Percentiles rank a stretch among this genome's conserved stretches.
Conservation (phyloP, 64 coral and sea anemone genomes). For the Dendrophyllia cribrosa region DNA sequence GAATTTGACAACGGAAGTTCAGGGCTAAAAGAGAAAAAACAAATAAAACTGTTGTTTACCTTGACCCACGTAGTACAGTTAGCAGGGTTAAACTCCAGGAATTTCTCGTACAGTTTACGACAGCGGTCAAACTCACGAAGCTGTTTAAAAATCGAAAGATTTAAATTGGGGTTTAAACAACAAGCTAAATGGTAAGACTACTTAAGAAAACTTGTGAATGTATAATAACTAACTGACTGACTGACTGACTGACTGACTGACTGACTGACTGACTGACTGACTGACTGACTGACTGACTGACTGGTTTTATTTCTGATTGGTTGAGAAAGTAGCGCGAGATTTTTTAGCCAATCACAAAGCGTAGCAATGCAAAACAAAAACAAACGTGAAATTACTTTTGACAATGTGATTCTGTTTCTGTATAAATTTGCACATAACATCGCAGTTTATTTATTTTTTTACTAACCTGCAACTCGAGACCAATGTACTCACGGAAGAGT, state of each 20-base stretch:
- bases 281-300: not conserved
- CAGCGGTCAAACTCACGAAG: slow-evolving; percentile 98
- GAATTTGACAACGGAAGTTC: too few species aligned
- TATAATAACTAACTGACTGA: not conserved
- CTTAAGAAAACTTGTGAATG: too few species aligned
- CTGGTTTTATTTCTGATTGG: too few species aligned
- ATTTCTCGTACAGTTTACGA: slow-evolving; percentile 98
- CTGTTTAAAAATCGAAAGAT: slow-evolving; percentile 38
- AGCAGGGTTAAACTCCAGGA: slow-evolving; percentile 89
- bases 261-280: not conserved
- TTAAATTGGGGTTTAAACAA: too few species aligned
- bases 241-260: too few species aligned
- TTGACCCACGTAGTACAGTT: slow-evolving; percentile 99
- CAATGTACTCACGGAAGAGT: slow-evolving; percentile 97
- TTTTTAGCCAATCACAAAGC: too few species aligned
- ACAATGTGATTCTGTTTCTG: not conserved
- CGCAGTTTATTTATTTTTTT: not conserved
- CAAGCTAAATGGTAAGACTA: too few species aligned
- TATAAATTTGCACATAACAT: too few species aligned
- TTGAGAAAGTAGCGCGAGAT: too few species aligned
- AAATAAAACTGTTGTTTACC: slow-evolving; percentile 40
- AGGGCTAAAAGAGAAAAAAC: too few species aligned
- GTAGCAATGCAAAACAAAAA: too few species aligned
- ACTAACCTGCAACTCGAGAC: slow-evolving; percentile 92
- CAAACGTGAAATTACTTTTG: too few species aligned